phyloP scores from a whole-genome alignment of 2,888 invertebrate genomes.

The Uloborus plumipes region DNA sequence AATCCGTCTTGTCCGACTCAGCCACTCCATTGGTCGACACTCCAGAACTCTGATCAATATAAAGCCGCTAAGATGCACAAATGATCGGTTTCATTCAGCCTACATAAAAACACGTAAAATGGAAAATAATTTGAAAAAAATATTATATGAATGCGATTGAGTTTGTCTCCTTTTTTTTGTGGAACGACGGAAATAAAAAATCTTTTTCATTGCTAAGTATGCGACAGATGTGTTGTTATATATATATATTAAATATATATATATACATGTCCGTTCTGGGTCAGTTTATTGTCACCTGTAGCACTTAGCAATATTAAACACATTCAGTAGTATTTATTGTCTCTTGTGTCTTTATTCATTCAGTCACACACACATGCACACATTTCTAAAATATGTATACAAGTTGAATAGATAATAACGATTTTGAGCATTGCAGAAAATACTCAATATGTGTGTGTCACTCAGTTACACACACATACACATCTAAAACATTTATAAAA shows the following conservation, averaged over 20 bases:
- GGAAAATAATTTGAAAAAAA: constrained; percentile 33
- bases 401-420: no score
- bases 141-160: constrained; percentile 34
- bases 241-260: constrained; percentile 60
- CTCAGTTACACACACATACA: no score
- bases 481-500: no score
- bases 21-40: constrained; percentile 56
- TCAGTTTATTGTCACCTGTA: constrained; percentile 63
- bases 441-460: no score
- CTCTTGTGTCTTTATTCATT: constrained; percentile 40
- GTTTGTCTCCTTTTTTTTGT: constrained; percentile 32
- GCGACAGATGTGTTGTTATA: constrained; percentile 64
- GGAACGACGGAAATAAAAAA: constrained; percentile 36
- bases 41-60: constrained; percentile 59
- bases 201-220: constrained; percentile 62
- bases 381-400: no score
- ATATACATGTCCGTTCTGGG: constrained; percentile 61
- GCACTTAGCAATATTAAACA: constrained; percentile 65
- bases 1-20: constrained; percentile 39
- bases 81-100: constrained; percentile 53
- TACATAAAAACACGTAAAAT: constrained; percentile 29
- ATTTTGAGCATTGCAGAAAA: no score
- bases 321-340: constrained; percentile 56
- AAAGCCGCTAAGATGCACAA: constrained; percentile 63
- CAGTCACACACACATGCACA: no score